Evolutionary conservation across 2,797 vertebrate species (phyloP).

Genomic region (Ficedula albicollis): DNA sequence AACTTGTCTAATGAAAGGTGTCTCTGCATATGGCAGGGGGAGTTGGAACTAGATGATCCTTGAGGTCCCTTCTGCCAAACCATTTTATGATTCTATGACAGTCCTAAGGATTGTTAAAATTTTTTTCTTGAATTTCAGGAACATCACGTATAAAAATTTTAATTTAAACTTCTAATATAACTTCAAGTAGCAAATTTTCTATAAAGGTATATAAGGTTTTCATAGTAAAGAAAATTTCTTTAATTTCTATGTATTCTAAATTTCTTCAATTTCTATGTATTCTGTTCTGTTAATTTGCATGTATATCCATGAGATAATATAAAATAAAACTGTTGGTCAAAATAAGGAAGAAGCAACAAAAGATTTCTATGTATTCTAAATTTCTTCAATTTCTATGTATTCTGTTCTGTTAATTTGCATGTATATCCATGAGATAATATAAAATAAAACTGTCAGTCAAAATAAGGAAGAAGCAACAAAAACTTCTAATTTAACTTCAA

Average conservation of each 20-base stretch:
- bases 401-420: no score
- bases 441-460: no score
- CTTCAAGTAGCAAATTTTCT: not conserved
- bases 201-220: not conserved
- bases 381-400: no score
- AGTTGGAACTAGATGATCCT: not conserved
- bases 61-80: not conserved
- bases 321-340: not conserved
- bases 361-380: no score
- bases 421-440: no score
- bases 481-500: not conserved
- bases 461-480: no score
- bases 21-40: not conserved
- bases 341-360: not conserved
- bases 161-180: not conserved
- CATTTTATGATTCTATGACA: not conserved
- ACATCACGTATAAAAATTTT: not conserved
- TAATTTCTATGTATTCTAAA: no score
- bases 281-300: not conserved
- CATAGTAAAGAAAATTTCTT: not conserved
- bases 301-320: not conserved
- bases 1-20: not conserved
- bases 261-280: not conserved
- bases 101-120: accelerated
- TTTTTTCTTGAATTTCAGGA: not conserved